A percentile compares a stretch with the other conserved stretches of the same genome.
phyloP scores from a whole-genome alignment of 2,888 invertebrate genomes.

The Eupithecia subfuscata region DNA sequence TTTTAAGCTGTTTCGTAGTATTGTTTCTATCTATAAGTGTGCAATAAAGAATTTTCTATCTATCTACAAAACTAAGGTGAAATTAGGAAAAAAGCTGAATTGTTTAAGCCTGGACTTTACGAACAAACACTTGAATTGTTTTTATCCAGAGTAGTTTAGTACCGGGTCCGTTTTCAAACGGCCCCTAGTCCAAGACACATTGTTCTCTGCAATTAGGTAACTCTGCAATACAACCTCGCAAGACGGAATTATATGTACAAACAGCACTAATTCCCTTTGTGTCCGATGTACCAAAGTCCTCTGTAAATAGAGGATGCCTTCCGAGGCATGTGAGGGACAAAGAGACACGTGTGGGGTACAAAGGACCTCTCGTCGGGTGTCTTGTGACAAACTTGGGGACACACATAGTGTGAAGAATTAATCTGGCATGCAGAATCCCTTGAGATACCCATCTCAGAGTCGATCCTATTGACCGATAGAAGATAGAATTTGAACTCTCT shows the following conservation, averaged over 20 bases:
- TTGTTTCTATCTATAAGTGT: too few species aligned
- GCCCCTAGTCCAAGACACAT: neutral
- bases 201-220: neutral
- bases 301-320: conserved; percentile 13
- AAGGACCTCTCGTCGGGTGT: conserved; percentile 7
- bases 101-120: neutral
- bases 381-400: conserved; percentile 6
- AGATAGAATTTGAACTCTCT: neutral
- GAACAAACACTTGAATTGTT: neutral
- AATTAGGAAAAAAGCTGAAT: neutral
- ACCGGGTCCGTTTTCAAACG: conserved; percentile 1
- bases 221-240: neutral
- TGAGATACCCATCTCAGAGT: too few species aligned
- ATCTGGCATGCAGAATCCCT: neutral
- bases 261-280: conserved; percentile 30
- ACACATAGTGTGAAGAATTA: neutral
- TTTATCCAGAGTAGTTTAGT: neutral
- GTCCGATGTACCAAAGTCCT: conserved; percentile 30
- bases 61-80: neutral
- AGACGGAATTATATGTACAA: conserved; percentile 20
- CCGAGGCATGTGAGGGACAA: conserved; percentile 3
- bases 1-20: too few species aligned
- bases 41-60: too few species aligned
- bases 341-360: conserved; percentile 13
- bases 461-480: neutral